A percentile compares a stretch with the other conserved stretches of the same genome.
phyloP scores from a whole-genome alignment of 2,888 invertebrate genomes.

The Timema cristinae region DNA sequence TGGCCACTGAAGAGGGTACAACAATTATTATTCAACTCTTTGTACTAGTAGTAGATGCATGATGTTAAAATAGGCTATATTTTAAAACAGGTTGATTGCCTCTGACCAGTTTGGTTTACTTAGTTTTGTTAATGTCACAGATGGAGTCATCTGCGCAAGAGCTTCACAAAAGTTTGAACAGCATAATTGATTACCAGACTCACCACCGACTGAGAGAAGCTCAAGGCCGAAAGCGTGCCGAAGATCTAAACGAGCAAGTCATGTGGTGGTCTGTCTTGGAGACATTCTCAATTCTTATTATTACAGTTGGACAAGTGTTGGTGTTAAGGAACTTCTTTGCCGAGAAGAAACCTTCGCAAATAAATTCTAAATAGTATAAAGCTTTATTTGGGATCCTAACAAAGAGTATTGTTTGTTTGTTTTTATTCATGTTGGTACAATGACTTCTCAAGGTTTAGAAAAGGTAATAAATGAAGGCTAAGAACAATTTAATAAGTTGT shows the following conservation, averaged over 20 bases:
- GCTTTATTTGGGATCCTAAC: too few species aligned
- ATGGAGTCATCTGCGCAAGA: slow-evolving; percentile 89
- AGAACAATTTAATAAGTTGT: too few species aligned
- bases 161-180: slow-evolving; percentile 84
- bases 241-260: slow-evolving; percentile 93
- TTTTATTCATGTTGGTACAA: too few species aligned
- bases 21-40: too few species aligned
- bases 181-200: slow-evolving; percentile 92
- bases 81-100: too few species aligned
- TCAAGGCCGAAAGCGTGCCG: slow-evolving; percentile 91
- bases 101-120: too few species aligned
- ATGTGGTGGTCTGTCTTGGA: slow-evolving; percentile 91
- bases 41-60: too few species aligned
- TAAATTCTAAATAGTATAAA: slow-evolving; percentile 34
- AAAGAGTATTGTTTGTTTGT: too few species aligned
- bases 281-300: slow-evolving; percentile 75
- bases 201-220: slow-evolving; percentile 94
- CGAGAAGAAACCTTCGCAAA: slow-evolving; percentile 57
- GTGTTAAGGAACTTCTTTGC: slow-evolving; percentile 89
- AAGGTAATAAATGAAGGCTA: too few species aligned
- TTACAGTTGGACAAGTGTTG: slow-evolving; percentile 87
- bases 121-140: slow-evolving; percentile 50
- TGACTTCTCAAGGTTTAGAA: too few species aligned
- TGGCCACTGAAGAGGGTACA: too few species aligned
- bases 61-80: too few species aligned